Evolutionary conservation across 1,140 invertebrate species (phyloP), one percentile per base, ranked within the genome.

Genomic region (Panulirus ornatus): DNA sequence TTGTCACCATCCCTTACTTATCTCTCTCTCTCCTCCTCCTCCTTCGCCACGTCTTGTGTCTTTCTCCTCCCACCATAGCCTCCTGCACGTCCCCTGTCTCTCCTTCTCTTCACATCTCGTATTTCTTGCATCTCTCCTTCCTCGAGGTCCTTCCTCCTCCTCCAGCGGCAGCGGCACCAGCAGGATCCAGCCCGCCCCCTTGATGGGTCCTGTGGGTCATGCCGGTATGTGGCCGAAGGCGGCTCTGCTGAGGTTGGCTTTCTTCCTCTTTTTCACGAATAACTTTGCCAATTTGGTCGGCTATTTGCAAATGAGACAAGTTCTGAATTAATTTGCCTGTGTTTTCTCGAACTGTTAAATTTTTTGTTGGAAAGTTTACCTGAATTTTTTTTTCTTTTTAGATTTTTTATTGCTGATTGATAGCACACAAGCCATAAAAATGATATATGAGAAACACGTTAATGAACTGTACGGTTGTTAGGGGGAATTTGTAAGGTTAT

Each of bases 271-370:
- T 66, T 66, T 66, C n/a, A 66, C 11, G 3, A 66, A 66, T 66
- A 66, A 66, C 58, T 66, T 66, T 66, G 22, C 58, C 58, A 66
- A 66, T 66, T 66, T 66, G n/a, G 58, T 66, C n/a, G 5, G 58
- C 58, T 66, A 30, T 66, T 66, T 66, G 58, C 58, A 66, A 66
- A 66, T 66, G 58, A 66, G 58, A 66, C 58, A 66, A 66, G 58
- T 66, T 66, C 58, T 66, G 58, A 66, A 30, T 66, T 66, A 66
- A 66, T 66, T 66, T 66, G 58, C n/a, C 27, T 30, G 58, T 66
- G 58, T 66, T 66, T 66, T 66, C 58, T 30, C n/a, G n/a, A 8
- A 66, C 58, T 66, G 44, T 47, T 30, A 27, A 30, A 30, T 30
- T 66, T 66, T 58, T 58, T 2, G 0, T 0, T 3, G 58, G 16